These are phyloP conservation scores for Osmoderma eremita DNA, from an alignment of 2,888 invertebrate species.

Conservation along the genomic window DNA sequence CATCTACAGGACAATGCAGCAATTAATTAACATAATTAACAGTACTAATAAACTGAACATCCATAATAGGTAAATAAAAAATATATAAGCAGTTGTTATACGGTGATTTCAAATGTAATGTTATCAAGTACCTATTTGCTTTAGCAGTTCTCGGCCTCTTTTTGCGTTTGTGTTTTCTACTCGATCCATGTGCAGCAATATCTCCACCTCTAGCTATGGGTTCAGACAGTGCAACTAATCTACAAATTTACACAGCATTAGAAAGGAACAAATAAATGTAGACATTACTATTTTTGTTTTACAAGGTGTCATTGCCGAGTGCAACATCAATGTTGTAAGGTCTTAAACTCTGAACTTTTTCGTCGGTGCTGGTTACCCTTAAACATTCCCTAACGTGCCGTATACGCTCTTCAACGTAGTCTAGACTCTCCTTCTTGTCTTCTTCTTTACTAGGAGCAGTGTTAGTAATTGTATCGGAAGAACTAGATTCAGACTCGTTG, in stretches of 20 bases:
- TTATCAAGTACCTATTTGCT: slow-evolving; percentile 56
- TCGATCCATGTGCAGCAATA: slow-evolving; percentile 24
- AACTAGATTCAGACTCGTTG: slow-evolving; percentile 60
- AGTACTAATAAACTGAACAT: no score
- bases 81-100: no score
- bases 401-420: slow-evolving; percentile 58
- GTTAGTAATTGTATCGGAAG: slow-evolving; percentile 53
- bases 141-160: slow-evolving; percentile 59
- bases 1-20: no score
- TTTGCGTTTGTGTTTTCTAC: slow-evolving; percentile 50
- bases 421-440: slow-evolving; percentile 48
- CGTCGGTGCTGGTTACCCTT: slow-evolving; percentile 48
- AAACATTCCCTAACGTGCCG: slow-evolving; percentile 56
- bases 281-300: slow-evolving; percentile 41
- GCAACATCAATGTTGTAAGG: slow-evolving; percentile 59
- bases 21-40: no score
- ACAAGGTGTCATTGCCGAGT: slow-evolving; percentile 56
- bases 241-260: slow-evolving; percentile 34
- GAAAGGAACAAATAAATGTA: slow-evolving; percentile 28
- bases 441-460: slow-evolving; percentile 41
- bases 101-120: neutral
- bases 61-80: no score
- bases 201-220: slow-evolving; percentile 30
- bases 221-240: slow-evolving; percentile 40
- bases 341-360: slow-evolving; percentile 52